Evolutionary conservation across 2,797 vertebrate species (phyloP).

Genomic region (Alca torda): DNA sequence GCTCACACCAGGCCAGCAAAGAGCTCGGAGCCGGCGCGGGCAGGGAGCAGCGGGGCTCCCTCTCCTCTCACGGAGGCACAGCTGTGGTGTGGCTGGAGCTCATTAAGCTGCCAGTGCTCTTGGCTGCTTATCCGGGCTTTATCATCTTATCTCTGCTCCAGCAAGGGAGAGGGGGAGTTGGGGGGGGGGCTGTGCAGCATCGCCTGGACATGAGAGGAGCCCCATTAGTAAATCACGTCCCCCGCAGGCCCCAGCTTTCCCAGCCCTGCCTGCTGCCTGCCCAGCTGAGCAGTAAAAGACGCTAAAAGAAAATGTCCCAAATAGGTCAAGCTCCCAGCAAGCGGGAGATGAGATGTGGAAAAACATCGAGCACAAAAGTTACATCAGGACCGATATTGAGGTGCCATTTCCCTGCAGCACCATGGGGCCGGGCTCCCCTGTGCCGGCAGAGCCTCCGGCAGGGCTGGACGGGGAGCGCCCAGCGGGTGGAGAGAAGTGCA

Average conservation of each 20-base stretch:
- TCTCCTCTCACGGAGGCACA: neutral
- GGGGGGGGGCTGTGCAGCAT: neutral
- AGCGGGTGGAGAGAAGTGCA: accelerated
- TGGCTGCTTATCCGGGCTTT: neutral
- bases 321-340: neutral
- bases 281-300: neutral
- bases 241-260: neutral
- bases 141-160: constrained; percentile 2
- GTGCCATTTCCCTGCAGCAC: accelerated
- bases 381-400: neutral
- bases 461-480: accelerated
- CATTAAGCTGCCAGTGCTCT: neutral
- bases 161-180: neutral
- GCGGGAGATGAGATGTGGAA: neutral
- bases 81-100: neutral
- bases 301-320: neutral
- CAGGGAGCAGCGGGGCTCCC: neutral
- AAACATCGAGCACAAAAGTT: neutral
- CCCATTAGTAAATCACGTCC: neutral
- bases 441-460: accelerated
- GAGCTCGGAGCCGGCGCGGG: accelerated
- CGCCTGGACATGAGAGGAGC: neutral
- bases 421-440: accelerated
- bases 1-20: neutral
- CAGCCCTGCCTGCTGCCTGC: neutral